These are phyloP conservation scores for Trissolcus basalis DNA, from an alignment of 1,140 invertebrate species.

Conservation along the genomic window DNA sequence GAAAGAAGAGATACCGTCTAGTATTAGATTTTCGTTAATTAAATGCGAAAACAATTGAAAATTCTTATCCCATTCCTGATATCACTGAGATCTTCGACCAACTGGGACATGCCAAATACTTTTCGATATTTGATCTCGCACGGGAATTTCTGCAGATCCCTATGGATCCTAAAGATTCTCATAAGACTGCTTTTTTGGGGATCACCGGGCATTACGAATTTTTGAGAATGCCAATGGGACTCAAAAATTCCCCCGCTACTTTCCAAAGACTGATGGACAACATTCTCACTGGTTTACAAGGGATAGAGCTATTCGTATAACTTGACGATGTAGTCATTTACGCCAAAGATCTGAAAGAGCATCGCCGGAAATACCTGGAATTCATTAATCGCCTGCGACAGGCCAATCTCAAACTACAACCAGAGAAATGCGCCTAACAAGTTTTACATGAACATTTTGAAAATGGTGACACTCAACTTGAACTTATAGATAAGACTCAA, in stretches of 20 bases:
- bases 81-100: background rate
- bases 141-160: background rate
- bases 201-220: slow-evolving; percentile 30
- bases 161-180: slow-evolving; percentile 30
- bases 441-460: slow-evolving; percentile 11
- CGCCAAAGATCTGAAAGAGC: slow-evolving; percentile 15
- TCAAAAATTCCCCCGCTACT: slow-evolving; percentile 50
- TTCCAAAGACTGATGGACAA: no score
- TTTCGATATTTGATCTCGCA: background rate
- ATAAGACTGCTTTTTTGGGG: slow-evolving; percentile 7
- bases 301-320: slow-evolving; percentile 57
- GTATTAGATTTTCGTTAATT: slow-evolving; percentile 4
- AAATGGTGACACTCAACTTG: no score
- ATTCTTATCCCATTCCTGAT: slow-evolving; percentile 1
- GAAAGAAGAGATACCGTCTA: background rate
- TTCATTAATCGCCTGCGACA: slow-evolving; percentile 3
- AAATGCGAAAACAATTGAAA: background rate
- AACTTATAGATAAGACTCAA: no score
- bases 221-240: slow-evolving; percentile 63
- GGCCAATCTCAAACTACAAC: slow-evolving; percentile 13
- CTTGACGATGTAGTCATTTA: slow-evolving; percentile 70
- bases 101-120: background rate
- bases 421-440: slow-evolving; percentile 5
- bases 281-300: slow-evolving; percentile 58
- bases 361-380: slow-evolving; percentile 1